These are phyloP conservation scores for Peribatodes rhomboidaria DNA, from an alignment of 2,888 invertebrate genomes.

Conservation along the genomic window DNA sequence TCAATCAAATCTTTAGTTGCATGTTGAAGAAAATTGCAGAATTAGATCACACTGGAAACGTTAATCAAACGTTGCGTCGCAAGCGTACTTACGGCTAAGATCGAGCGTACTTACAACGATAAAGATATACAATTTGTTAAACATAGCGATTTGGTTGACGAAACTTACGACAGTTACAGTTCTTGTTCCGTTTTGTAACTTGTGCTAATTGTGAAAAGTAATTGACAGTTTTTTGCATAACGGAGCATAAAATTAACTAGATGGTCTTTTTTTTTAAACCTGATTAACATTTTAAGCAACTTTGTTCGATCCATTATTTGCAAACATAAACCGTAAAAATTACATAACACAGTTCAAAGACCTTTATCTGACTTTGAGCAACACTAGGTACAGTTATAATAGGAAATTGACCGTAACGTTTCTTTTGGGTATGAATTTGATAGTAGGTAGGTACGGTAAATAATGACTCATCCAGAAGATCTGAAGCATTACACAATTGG, in stretches of 20 bases:
- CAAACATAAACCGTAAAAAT: constrained; percentile 7
- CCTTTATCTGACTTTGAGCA: constrained; percentile 12
- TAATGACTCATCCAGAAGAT: constrained; percentile 5
- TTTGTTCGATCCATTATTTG: constrained; percentile 2
- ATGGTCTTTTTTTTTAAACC: constrained; percentile 4
- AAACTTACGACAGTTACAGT: constrained; percentile 13
- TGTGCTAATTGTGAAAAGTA: constrained; percentile 4
- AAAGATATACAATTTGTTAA: constrained; percentile 33
- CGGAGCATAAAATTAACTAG: constrained; percentile 14
- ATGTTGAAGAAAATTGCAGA: constrained; percentile 29
- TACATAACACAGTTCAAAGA: constrained; percentile 9
- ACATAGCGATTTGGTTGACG: constrained; percentile 21
- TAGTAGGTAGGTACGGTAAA: constrained; percentile 6
- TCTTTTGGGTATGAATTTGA: constrained; percentile 13
- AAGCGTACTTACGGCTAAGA: constrained; percentile 10
- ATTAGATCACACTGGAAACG: constrained; percentile 34
- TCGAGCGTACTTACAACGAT: constrained; percentile 32
- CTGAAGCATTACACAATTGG: background rate
- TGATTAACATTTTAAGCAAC: constrained; percentile 1
- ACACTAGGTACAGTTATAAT: constrained; percentile 9
- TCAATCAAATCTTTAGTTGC: background rate
- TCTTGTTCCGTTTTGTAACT: constrained; percentile 11
- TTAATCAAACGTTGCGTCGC: constrained; percentile 34
- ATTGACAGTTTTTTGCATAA: background rate
- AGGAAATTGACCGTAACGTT: constrained; percentile 10